These are phyloP conservation scores for Pandemis cinnamomeana DNA, from an alignment of 2,888 invertebrate species.

Conservation along the genomic window DNA sequence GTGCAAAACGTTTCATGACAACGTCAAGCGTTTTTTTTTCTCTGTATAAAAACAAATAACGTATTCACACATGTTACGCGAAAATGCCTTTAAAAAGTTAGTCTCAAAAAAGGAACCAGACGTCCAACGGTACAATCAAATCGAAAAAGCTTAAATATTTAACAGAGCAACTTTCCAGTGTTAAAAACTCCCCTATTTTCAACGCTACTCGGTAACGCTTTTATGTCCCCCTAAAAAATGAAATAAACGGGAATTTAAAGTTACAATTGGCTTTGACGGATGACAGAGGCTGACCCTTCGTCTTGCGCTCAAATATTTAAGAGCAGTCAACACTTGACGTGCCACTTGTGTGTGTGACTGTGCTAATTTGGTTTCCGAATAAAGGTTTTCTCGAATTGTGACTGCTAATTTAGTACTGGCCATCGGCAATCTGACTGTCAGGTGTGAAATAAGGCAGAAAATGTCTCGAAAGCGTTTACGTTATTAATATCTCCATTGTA, in stretches of 20 bases:
- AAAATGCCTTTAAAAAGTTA: conserved; percentile 13
- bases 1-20: not conserved
- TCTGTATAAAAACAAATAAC: not conserved
- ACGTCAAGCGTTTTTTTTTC: not conserved
- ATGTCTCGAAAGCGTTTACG: too few relatives aligned
- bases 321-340: conserved; percentile 63
- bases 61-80: conserved; percentile 17
- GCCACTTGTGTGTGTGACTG: conserved; percentile 41
- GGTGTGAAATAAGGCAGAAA: too few relatives aligned
- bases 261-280: conserved; percentile 81
- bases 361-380: not conserved
- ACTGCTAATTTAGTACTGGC: not conserved
- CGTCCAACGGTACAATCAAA: conserved; percentile 53
- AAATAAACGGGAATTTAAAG: conserved; percentile 78
- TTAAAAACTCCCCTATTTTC: conserved; percentile 73
- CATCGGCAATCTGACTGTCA: not conserved
- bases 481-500: too few relatives aligned
- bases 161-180: conserved; percentile 72
- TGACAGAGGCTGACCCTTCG: conserved; percentile 72
- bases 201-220: conserved; percentile 78
- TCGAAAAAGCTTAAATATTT: conserved; percentile 68
- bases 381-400: not conserved
- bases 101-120: conserved; percentile 22
- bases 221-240: conserved; percentile 74
- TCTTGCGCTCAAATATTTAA: conserved; percentile 78